Conservation (phyloP, 2,888 invertebrate genomes). For the Aproaerema taeniolella region DNA sequence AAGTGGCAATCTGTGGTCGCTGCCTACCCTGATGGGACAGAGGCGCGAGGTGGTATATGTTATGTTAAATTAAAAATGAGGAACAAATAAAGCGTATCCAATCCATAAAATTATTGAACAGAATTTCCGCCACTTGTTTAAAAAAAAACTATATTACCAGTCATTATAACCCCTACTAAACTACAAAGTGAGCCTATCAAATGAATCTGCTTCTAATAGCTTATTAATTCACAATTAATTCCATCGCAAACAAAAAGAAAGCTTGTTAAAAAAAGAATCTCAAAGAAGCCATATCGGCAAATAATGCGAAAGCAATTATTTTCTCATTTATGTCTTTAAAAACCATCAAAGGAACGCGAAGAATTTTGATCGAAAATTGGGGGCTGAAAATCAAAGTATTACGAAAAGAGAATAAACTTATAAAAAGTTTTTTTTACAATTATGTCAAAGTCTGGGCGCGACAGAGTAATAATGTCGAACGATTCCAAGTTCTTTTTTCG, state of each 20-base stretch:
- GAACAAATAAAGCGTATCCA: too few species aligned
- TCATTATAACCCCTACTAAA: too few species aligned
- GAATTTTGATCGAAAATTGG: conserved; percentile 62
- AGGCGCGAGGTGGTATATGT: too few species aligned
- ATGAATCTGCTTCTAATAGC: too few species aligned
- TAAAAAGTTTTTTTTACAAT: conserved; percentile 49
- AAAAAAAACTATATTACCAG: too few species aligned
- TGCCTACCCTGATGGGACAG: too few species aligned
- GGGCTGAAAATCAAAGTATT: conserved; percentile 57
- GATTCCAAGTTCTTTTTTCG: conserved; percentile 5
- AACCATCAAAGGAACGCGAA: conserved; percentile 46
- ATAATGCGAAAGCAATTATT: conserved; percentile 68
- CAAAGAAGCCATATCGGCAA: conserved; percentile 47
- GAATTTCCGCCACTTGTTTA: too few species aligned
- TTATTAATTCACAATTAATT: conserved; percentile 49
- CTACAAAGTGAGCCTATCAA: too few species aligned
- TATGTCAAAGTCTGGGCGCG: conserved; percentile 57
- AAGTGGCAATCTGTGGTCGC: too few species aligned
- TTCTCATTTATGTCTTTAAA: conserved; percentile 55
- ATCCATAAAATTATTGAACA: too few species aligned
- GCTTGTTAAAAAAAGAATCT: conserved; percentile 24
- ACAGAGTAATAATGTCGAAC: conserved; percentile 38
- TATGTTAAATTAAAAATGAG: too few species aligned
- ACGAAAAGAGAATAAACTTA: conserved; percentile 20
- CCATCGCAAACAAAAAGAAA: conserved; percentile 27